Evolutionary conservation across 2,888 invertebrate genomes (phyloP).

Genomic region (Piscicola geometra): DNA sequence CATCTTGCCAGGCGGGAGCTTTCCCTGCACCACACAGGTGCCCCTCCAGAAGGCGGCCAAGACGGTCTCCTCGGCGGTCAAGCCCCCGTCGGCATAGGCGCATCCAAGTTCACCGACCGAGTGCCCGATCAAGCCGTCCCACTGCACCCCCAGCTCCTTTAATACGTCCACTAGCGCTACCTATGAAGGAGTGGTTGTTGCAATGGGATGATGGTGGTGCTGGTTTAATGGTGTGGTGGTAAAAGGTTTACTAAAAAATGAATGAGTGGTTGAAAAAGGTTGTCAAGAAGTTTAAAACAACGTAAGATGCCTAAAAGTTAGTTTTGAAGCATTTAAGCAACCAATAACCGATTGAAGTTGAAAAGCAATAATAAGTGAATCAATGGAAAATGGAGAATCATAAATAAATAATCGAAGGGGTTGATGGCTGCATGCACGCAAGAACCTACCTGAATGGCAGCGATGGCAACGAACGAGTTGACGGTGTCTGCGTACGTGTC

Average conservation of each 20-base stretch:
- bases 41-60: slow-evolving; percentile 84
- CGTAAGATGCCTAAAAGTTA: too few species aligned
- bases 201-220: too few species aligned
- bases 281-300: too few species aligned
- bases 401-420: too few species aligned
- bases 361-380: neutral
- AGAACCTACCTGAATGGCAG: slow-evolving; percentile 75
- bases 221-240: too few species aligned
- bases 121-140: slow-evolving; percentile 93
- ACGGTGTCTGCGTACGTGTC: slow-evolving; percentile 77
- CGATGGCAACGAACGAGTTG: slow-evolving; percentile 86
- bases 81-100: slow-evolving; percentile 91
- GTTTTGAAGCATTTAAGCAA: too few species aligned
- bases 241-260: too few species aligned
- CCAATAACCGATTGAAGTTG: too few species aligned
- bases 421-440: too few species aligned
- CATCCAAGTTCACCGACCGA: slow-evolving; percentile 90
- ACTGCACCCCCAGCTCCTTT: slow-evolving; percentile 67
- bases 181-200: slow-evolving; percentile 48
- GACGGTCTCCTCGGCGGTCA: slow-evolving; percentile 88
- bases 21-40: slow-evolving; percentile 52
- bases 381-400: neutral
- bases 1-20: slow-evolving; percentile 49
- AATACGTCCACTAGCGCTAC: slow-evolving; percentile 89
- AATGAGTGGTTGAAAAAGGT: too few species aligned